Evolutionary conservation across 2,888 invertebrate genomes (phyloP).

Genomic region (Sepiola atlantica): DNA sequence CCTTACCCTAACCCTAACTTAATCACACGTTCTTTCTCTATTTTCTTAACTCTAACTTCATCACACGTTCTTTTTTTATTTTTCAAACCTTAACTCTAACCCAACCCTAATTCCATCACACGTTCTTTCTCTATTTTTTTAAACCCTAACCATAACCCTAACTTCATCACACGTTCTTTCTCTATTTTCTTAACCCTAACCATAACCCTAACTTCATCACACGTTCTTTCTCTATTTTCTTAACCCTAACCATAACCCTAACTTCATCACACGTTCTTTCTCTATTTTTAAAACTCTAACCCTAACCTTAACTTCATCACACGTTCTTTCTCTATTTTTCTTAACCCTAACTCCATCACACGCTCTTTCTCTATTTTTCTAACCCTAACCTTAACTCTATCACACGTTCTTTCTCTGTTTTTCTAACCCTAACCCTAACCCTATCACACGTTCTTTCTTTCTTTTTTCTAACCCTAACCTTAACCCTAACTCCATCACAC

Average conservation of each 20-base stretch:
- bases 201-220: too few relatives aligned
- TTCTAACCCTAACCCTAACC: too few relatives aligned
- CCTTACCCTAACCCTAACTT: too few relatives aligned
- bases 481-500: background rate
- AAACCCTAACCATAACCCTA: too few relatives aligned
- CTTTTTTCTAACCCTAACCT: too few relatives aligned
- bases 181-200: too few relatives aligned
- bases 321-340: background rate
- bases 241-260: too few relatives aligned
- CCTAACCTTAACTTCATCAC: too few relatives aligned
- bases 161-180: background rate
- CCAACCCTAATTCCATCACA: too few relatives aligned
- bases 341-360: background rate
- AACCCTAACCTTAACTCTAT: too few relatives aligned
- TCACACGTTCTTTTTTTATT: background rate
- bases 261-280: background rate
- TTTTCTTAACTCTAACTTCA: background rate
- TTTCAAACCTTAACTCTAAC: too few relatives aligned
- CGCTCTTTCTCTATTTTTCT: background rate
- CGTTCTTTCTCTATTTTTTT: background rate
- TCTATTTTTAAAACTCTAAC: too few relatives aligned
- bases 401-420: background rate
- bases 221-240: background rate
- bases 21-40: background rate
- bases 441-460: background rate